These are phyloP conservation scores for Rotaria socialis DNA, from an alignment of 2,888 invertebrate species.

Conservation along the genomic window DNA sequence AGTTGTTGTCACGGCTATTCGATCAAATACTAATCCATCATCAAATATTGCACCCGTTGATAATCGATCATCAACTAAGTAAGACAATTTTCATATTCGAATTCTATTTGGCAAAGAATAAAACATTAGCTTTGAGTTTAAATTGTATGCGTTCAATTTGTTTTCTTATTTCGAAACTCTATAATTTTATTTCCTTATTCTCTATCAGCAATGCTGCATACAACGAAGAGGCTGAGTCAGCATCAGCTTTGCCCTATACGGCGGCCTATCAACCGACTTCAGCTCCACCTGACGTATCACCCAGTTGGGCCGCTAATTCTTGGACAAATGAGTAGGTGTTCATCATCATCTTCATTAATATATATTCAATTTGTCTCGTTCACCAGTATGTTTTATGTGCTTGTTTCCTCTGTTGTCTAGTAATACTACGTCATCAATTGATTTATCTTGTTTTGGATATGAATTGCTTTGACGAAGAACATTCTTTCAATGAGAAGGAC, in stretches of 20 bases:
- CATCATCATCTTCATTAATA: no score
- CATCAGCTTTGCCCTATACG: neutral
- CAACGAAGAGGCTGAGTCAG: conserved; percentile 4
- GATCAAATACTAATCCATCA: neutral
- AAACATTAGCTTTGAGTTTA: neutral
- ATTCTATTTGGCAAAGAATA: neutral
- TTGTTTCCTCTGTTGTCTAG: neutral
- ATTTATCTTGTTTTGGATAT: neutral
- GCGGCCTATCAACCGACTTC: neutral
- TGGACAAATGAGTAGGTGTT: neutral
- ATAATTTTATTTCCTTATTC: neutral
- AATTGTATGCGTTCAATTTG: neutral
- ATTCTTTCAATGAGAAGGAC: neutral
- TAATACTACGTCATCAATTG: neutral
- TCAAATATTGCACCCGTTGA: neutral
- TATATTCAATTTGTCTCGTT: neutral
- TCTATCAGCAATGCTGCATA: conserved; percentile 27
- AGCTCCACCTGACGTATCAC: neutral
- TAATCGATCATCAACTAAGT: neutral
- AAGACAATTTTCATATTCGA: neutral
- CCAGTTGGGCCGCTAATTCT: neutral
- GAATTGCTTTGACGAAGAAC: neutral
- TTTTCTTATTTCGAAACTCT: neutral
- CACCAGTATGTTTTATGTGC: neutral
- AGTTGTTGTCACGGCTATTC: conserved; percentile 15